These are phyloP conservation scores for Luperina nickerlii DNA, from an alignment of 2,888 invertebrate species.

Conservation along the genomic window DNA sequence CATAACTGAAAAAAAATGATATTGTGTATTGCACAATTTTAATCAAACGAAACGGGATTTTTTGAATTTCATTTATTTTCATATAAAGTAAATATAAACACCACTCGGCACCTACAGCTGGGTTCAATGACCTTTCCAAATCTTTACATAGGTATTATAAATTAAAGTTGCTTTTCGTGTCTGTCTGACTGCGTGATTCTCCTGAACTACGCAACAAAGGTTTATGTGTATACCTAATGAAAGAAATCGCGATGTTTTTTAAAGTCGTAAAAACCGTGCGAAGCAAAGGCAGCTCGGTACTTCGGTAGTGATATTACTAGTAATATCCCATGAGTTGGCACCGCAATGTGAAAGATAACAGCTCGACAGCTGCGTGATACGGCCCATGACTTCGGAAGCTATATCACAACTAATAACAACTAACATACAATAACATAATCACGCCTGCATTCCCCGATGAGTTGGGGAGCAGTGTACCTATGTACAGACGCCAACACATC, in stretches of 20 bases:
- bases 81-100: neutral
- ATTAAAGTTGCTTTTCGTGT: too few relatives aligned
- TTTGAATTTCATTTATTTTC: neutral
- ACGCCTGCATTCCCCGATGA: neutral
- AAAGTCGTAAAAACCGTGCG: neutral
- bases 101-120: neutral
- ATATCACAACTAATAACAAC: conserved; percentile 37
- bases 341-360: conserved; percentile 56
- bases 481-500: too few relatives aligned
- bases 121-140: neutral
- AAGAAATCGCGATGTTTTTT: too few relatives aligned
- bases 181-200: too few relatives aligned
- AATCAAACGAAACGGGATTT: neutral
- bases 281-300: neutral
- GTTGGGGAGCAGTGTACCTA: neutral
- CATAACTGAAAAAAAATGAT: neutral
- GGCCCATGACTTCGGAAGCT: conserved; percentile 49
- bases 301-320: neutral
- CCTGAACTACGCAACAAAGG: too few relatives aligned
- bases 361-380: conserved; percentile 56
- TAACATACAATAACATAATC: neutral
- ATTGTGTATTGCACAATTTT: neutral
- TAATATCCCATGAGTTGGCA: conserved; percentile 37
- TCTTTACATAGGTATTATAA: neutral
- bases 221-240: neutral